These are phyloP conservation scores for Lampropteryx suffumata DNA, from an alignment of 2,888 invertebrate genomes.

Conservation along the genomic window DNA sequence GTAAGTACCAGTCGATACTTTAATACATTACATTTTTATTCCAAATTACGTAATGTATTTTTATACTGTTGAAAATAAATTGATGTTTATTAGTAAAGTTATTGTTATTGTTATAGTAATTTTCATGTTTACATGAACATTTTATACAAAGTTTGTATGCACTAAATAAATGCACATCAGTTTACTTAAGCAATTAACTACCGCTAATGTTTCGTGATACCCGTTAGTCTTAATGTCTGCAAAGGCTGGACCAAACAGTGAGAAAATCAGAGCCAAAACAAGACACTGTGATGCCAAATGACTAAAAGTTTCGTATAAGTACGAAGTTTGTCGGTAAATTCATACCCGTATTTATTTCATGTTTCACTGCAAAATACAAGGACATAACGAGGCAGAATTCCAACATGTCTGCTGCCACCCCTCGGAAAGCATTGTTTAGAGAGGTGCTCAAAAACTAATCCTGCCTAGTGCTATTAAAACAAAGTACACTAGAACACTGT, in stretches of 20 bases:
- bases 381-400: slow-evolving; percentile 20
- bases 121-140: too few species aligned
- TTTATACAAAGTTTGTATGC: too few species aligned
- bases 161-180: too few species aligned
- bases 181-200: too few species aligned
- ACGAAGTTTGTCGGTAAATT: background rate
- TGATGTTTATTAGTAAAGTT: too few species aligned
- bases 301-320: background rate
- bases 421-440: slow-evolving; percentile 65
- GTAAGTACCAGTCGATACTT: too few species aligned
- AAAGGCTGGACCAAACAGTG: background rate
- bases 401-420: slow-evolving; percentile 58
- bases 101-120: too few species aligned
- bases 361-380: background rate
- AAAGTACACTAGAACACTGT: slow-evolving; percentile 62
- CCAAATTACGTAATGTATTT: too few species aligned
- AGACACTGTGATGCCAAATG: background rate
- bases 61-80: too few species aligned
- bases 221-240: too few species aligned
- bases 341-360: background rate
- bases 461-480: slow-evolving; percentile 76
- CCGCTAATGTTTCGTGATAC: too few species aligned
- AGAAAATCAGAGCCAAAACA: background rate
- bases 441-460: slow-evolving; percentile 76
- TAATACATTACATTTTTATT: too few species aligned